These are phyloP conservation scores for Cheumatopsyche charites DNA, from an alignment of 1,140 invertebrate genomes.

Conservation along the genomic window DNA sequence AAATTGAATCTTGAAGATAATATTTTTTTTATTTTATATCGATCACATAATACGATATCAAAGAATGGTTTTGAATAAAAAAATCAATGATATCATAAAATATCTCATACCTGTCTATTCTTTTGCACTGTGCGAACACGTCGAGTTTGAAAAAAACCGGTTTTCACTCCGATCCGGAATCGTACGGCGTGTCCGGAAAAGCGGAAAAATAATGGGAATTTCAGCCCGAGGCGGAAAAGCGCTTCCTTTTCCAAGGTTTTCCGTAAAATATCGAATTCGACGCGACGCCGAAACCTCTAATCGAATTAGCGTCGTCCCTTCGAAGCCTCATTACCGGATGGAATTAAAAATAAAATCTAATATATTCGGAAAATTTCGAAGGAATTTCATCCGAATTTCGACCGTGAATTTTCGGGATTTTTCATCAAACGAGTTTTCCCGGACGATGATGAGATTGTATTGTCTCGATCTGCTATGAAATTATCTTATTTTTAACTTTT, in stretches of 20 bases:
- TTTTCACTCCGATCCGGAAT: neutral
- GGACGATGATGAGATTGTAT: too few relatives aligned
- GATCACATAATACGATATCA: too few relatives aligned
- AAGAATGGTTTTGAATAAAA: too few relatives aligned
- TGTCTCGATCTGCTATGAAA: too few relatives aligned
- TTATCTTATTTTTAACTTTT: too few relatives aligned
- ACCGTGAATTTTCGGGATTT: too few relatives aligned
- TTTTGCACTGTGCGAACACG: constrained; percentile 27
- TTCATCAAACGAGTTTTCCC: too few relatives aligned
- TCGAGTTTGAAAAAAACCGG: neutral
- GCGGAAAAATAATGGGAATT: constrained; percentile 6
- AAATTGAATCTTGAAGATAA: too few relatives aligned
- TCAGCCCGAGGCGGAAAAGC: neutral
- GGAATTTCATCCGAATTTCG: neutral
- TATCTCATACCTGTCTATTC: constrained; percentile 31
- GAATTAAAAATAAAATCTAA: constrained; percentile 6
- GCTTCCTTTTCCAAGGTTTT: neutral
- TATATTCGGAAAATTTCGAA: too few relatives aligned
- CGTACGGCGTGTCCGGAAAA: neutral
- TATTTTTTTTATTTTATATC: too few relatives aligned
- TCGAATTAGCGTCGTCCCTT: constrained; percentile 5
- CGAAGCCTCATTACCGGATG: neutral
- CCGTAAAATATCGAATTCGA: constrained; percentile 9
- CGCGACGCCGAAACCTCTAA: neutral
- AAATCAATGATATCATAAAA: constrained; percentile 27